Evolutionary conservation across 64 coral and sea anemone species (phyloP).

Genomic region (Hydrozoanthus tunicans): DNA sequence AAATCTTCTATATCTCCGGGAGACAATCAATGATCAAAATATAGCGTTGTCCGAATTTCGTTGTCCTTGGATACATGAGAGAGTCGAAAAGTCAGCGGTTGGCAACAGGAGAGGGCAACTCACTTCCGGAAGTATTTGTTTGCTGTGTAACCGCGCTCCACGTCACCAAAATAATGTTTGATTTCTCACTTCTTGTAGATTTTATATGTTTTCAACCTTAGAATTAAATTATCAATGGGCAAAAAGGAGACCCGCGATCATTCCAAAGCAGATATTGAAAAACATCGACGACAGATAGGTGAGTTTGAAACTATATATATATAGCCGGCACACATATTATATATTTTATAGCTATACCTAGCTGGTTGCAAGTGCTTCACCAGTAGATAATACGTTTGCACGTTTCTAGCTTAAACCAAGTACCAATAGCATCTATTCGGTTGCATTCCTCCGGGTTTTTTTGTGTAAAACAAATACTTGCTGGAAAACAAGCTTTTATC

Average conservation of each 20-base stretch:
- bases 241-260: constrained; percentile 47
- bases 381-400: too few species aligned
- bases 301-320: background rate
- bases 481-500: too few species aligned
- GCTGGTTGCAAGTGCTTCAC: background rate
- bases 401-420: too few species aligned
- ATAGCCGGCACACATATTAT: background rate
- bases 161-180: constrained; percentile 17
- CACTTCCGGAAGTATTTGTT: background rate
- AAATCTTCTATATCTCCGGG: too few species aligned
- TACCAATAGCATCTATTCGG: too few species aligned
- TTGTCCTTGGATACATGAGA: too few species aligned
- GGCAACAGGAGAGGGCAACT: background rate
- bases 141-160: constrained; percentile 54
- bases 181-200: background rate
- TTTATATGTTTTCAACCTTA: background rate
- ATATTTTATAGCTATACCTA: background rate
- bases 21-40: too few species aligned
- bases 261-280: constrained; percentile 60
- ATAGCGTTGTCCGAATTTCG: too few species aligned
- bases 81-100: too few species aligned
- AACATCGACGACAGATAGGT: constrained; percentile 46
- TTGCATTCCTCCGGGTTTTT: background rate
- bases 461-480: background rate
- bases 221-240: constrained; percentile 19